Evolutionary conservation across 2,888 invertebrate genomes (phyloP).

Genomic region (Nezara viridula): DNA sequence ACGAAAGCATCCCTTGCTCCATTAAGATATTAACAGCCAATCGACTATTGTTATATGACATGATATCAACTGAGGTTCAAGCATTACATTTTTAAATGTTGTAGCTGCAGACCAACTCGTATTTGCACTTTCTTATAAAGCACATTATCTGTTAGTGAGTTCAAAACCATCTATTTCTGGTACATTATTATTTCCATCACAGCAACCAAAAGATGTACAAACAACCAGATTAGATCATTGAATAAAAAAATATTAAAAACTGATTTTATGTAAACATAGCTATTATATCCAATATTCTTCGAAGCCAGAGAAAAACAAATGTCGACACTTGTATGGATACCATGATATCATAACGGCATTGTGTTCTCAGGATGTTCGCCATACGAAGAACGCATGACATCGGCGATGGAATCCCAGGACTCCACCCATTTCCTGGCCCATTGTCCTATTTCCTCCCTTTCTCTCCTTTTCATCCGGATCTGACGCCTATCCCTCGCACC

Average conservation of each 20-base stretch:
- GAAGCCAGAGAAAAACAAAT: not conserved
- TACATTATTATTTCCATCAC: too few relatives aligned
- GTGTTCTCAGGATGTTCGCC: constrained; percentile 6
- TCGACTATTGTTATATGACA: too few relatives aligned
- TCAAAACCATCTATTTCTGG: too few relatives aligned
- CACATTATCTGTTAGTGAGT: too few relatives aligned
- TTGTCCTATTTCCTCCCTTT: constrained; percentile 45
- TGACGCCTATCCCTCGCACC: constrained; percentile 28
- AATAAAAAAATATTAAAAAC: not conserved
- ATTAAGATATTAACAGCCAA: too few relatives aligned
- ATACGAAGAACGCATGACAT: not conserved
- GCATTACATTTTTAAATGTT: too few relatives aligned
- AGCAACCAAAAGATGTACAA: too few relatives aligned
- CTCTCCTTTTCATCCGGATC: constrained; percentile 27
- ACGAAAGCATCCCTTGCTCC: too few relatives aligned
- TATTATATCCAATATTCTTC: not conserved
- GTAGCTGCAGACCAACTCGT: too few relatives aligned
- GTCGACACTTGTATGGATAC: not conserved
- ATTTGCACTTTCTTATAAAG: too few relatives aligned
- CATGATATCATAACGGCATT: constrained; percentile 20
- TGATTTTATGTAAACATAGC: not conserved
- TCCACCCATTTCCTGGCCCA: constrained; percentile 46
- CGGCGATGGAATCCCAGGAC: constrained; percentile 38
- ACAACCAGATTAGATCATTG: not conserved
- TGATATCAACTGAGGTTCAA: too few relatives aligned